Evolutionary conservation across 1,140 invertebrate species (phyloP), one percentile per base, ranked within the genome.

Genomic region (Asbolus verrucosus): DNA sequence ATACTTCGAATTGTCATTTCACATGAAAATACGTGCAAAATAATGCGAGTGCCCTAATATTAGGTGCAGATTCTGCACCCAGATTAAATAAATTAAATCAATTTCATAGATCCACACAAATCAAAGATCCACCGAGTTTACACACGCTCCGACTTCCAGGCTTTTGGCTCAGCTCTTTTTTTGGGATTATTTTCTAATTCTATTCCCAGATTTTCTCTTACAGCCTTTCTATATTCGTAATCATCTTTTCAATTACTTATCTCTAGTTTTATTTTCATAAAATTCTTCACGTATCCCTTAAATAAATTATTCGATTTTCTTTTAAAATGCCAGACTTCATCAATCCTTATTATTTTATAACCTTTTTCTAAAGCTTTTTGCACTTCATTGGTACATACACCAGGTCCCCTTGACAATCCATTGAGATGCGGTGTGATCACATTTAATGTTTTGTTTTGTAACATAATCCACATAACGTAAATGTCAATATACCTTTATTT

Each of bases 241-340:
- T 63, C 61, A 39, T 63, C n/a, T 39, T 36, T 14, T 15, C 61
- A 63, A n/a, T 14, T 8, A 14, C 61, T 39, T 63, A 33, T 65
- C 21, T 43, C 62, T 65, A 65, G 18, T 27, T 65, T 65, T 41
- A 65, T 65, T 43, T 65, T 65, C 62, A 65, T 65, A 65, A 65
- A 65, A 15, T 15, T 38, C 36, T 65, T 65, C 27, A 61, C 38
- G 43, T 65, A 65, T 65, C 33, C 61, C 18, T 39, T 63, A 43
- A 65, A 65, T 21, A 65, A 65, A 65, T 65, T n/a, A 41, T 14
- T 27, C 15, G 36, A 65, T 65, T 65, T 65, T 39, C 30, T 43
- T 43, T 14, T n/a, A 63, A 63, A 63, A 38, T 63, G 30, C 60
- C 60, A 63, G 19, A 63, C 60, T 62, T 62, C 27, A 62, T 62